A percentile compares a stretch with the other conserved stretches of the same genome.
These are phyloP conservation scores for Eptesicus fuscus DNA, from an alignment of 2,113 vertebrate genomes.

Conservation along the genomic window DNA sequence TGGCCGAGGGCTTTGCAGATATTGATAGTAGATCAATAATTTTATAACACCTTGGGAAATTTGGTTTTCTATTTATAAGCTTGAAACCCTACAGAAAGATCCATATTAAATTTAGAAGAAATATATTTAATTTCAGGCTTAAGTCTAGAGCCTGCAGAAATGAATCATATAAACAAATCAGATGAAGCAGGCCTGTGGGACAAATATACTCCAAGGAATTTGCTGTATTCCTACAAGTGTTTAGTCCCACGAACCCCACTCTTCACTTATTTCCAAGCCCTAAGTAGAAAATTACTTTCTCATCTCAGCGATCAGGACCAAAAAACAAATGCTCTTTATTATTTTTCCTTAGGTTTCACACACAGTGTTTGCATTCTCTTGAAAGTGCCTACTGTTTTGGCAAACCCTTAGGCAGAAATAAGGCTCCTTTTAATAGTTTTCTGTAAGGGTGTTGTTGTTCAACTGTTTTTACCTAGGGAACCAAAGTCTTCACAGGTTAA, in stretches of 20 bases:
- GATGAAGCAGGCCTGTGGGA: neutral
- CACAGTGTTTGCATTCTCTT: neutral
- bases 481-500: neutral
- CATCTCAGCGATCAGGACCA: neutral
- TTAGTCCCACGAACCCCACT: neutral
- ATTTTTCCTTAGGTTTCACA: neutral
- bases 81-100: neutral
- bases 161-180: neutral
- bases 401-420: neutral
- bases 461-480: neutral
- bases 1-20: neutral
- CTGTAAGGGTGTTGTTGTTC: neutral
- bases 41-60: neutral
- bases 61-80: neutral
- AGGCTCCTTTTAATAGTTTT: neutral
- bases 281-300: neutral
- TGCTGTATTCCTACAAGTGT: neutral
- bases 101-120: neutral
- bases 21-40: neutral
- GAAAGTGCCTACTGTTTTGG: neutral
- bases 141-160: neutral
- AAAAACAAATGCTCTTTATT: neutral
- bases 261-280: neutral
- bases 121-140: neutral
- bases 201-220: neutral